Conservation (phyloP, 2,797 vertebrate species). For the Coreius guichenoti region DNA sequence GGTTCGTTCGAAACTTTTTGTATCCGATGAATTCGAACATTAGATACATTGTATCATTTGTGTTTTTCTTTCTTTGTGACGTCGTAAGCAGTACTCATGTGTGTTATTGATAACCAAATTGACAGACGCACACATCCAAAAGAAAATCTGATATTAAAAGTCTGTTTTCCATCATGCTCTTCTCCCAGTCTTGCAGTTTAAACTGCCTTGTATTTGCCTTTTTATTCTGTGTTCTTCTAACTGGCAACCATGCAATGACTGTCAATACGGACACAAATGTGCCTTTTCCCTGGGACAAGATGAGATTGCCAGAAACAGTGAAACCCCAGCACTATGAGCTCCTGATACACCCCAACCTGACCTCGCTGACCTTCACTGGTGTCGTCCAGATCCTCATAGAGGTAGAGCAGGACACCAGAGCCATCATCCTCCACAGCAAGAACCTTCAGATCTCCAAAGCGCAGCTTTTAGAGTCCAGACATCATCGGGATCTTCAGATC, state of each 20-base stretch:
- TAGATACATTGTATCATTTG: neutral
- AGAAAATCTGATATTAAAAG: neutral
- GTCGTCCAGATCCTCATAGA: conserved; percentile 77
- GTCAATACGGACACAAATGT: conserved; percentile 65
- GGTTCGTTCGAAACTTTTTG: neutral
- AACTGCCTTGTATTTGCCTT: neutral
- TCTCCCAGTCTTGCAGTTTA: neutral
- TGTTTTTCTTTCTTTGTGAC: neutral
- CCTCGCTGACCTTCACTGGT: conserved; percentile 81
- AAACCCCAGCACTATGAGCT: conserved; percentile 84
- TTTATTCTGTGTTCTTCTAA: neutral
- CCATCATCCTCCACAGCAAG: conserved; percentile 84
- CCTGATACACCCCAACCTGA: conserved; percentile 88
- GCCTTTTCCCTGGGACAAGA: conserved; percentile 83
- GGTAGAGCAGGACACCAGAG: conserved; percentile 72
- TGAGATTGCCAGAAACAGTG: conserved; percentile 82
- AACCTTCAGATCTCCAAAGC: conserved; percentile 76
- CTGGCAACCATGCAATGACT: neutral
- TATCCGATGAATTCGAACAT: neutral
- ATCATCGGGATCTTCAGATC: conserved; percentile 63
- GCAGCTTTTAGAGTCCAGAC: conserved; percentile 65
- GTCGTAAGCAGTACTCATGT: neutral
- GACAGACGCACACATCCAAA: no score
- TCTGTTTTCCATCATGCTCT: neutral
- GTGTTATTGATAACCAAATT: neutral